A percentile compares a stretch with the other conserved stretches of the same genome.
Conservation (phyloP, 1,140 invertebrate genomes). For the Temnothorax longispinosus region DNA sequence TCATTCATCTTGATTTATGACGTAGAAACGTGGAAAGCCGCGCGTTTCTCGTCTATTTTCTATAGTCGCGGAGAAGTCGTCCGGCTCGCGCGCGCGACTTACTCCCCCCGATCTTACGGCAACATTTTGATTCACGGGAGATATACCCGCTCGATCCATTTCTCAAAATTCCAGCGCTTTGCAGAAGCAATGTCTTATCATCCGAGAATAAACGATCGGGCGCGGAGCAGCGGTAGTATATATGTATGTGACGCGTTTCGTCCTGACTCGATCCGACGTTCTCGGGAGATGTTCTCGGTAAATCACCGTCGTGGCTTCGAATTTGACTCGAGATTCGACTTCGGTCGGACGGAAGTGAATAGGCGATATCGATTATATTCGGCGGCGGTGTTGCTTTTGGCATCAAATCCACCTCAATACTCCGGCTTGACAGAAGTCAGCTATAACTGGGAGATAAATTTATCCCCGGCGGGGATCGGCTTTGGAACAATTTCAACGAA, state of each 20-base stretch:
- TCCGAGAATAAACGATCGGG: constrained; percentile 36
- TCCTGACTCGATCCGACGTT: background rate
- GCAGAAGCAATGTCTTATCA: constrained; percentile 28
- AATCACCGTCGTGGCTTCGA: background rate
- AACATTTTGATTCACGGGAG: constrained; percentile 43
- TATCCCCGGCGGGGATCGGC: constrained; percentile 18
- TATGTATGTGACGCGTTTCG: background rate
- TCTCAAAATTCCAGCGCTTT: constrained; percentile 31
- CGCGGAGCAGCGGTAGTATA: background rate
- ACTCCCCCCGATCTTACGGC: constrained; percentile 6
- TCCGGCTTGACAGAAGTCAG: constrained; percentile 42
- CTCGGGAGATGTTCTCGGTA: background rate
- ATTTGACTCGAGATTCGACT: constrained; percentile 25
- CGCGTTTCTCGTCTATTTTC: constrained; percentile 50
- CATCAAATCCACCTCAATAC: constrained; percentile 33
- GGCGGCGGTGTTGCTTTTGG: constrained; percentile 47
- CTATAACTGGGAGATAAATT: constrained; percentile 41
- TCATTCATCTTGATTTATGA: constrained; percentile 71
- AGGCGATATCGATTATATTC: constrained; percentile 53
- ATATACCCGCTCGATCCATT: constrained; percentile 25
- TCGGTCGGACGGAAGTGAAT: constrained; percentile 19
- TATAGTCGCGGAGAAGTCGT: constrained; percentile 4
- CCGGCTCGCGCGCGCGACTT: background rate
- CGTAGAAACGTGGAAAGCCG: constrained; percentile 22
- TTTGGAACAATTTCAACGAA: constrained; percentile 48